Evolutionary conservation across 1,140 invertebrate genomes (phyloP), one percentile per base, ranked within the genome.

Genomic region (Pissodes strobi): DNA sequence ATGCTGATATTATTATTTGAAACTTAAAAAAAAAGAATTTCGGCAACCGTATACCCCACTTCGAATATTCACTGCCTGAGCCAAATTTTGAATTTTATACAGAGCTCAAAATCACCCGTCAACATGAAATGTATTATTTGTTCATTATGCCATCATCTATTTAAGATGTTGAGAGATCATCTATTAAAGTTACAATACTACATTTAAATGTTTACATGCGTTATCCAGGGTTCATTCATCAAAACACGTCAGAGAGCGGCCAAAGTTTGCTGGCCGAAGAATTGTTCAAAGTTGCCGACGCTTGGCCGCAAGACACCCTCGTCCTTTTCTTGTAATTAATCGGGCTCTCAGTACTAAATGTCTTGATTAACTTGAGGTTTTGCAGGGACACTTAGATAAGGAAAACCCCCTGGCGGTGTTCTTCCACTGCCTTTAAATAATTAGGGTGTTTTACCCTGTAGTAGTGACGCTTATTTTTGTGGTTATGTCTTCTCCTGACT

Each of bases 301-400:
- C 25, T 48, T 46, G n/a, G 38, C 56, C 56, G 27, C 56, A 59
- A 59, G 56, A 59, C 27, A 59, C 41, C 43, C 56, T 48, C 43
- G 25, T 27, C 25, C 43, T 10, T 18, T 39, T 39, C 43, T 59
- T 15, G 56, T 59, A 59, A 59, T 59, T 59, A 59, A 39, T 41
- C 56, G 56, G 25, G 56, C 56, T 59, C 43, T 59, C 30, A 59
- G 56, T 59, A 46, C 43, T 59, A 59, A 57, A 59, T 59, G 56
- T 46, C 56, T 46, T 59, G 56, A 59, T 59, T 59, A 59, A 59
- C 56, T 59, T 59, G 56, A 59, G 56, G 56, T 59, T 59, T 59
- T 59, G 43, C 23, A 39, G 56, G 25, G 25, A 23, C 25, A 2
- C 43, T 25, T 15, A 46, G 41, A 48, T 48, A 48, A 59, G 43